Conservation (phyloP, 64 coral and sea anemone species). For the Stylophora pistillata region DNA sequence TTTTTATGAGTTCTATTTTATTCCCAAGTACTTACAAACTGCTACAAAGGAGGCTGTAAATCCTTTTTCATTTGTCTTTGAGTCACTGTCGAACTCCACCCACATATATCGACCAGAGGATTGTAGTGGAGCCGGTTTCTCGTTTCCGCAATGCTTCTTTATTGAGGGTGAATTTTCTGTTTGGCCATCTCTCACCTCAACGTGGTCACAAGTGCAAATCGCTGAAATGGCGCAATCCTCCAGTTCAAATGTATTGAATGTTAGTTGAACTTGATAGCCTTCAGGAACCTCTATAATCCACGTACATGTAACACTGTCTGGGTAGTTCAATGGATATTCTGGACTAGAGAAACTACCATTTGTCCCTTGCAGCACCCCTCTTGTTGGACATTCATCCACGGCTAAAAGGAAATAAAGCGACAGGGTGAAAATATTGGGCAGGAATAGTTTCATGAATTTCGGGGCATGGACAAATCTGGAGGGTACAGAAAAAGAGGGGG, state of each 20-base stretch:
- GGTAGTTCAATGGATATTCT: constrained; percentile 23
- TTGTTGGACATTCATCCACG: not conserved
- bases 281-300: constrained; percentile 37
- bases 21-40: not conserved
- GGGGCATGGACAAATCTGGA: too few species aligned
- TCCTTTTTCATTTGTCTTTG: not conserved
- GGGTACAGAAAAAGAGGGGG: too few species aligned
- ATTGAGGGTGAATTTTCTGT: not conserved
- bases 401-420: not conserved
- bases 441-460: too few species aligned
- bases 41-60: constrained; percentile 27
- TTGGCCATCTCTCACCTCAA: constrained; percentile 44
- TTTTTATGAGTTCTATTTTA: too few species aligned
- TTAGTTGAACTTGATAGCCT: not conserved
- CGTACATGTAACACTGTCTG: not conserved
- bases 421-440: too few species aligned
- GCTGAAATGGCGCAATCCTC: constrained; percentile 26
- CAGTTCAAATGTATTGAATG: constrained; percentile 4
- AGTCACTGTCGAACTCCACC: constrained; percentile 44
- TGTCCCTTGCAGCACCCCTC: not conserved
- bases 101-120: constrained; percentile 51
- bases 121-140: not conserved
- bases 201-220: constrained; percentile 49
- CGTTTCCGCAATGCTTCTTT: constrained; percentile 13
- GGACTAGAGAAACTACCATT: constrained; percentile 11